Base-by-base conservation (phyloP, 2,113 vertebrate genomes). In the Catagonus wagneri region DNA sequence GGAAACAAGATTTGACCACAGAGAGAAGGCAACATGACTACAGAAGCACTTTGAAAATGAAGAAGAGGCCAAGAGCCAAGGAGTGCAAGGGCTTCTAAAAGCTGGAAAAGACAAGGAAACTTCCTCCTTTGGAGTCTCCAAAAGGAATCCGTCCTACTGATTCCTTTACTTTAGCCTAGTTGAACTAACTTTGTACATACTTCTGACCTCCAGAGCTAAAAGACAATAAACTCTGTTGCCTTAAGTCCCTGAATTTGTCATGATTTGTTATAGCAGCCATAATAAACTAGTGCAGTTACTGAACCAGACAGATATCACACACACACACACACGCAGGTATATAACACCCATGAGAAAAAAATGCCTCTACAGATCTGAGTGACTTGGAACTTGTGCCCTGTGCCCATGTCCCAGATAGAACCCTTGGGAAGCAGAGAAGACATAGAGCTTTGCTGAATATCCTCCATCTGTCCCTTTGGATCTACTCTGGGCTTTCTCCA, bases 371-470 rank as follows among this genome's bases (percentile, higher is more conserved):
- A 68, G 13, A 36, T 19, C 8, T 66, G n/a, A 74, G 16, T 52
- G 34, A 36, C 17, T 7, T 14, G 13, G 20, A 50, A 72, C 66
- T 34, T 68, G n/a, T 34, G 44, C 32, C 58, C 60, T 50, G 2
- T 36, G 52, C 6, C 22, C 69, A 76, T 34, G 6, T 44, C 22
- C 78, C 11, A 19, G 29, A 60, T 1, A 27, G 72, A 75, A 12
- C 36, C 32, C 52, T 12, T 63, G 54, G 56, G 54, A 72, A 80
- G 27, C 22, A 1, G 44, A 74, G 58, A 61, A 52, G 63, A n/a
- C 23, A 20, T 0, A 0, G 9, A 2, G 2, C 1, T 2, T 1
- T 22, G 16, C 22, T 6, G 7, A 25, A 17, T 0, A 19, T 2
- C n/a, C 63, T 56, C 54, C 22, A 5, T 8, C 16, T 65, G 44